Evolutionary conservation across 2,113 vertebrate genomes (phyloP).

Genomic region (Mastomys coucha): DNA sequence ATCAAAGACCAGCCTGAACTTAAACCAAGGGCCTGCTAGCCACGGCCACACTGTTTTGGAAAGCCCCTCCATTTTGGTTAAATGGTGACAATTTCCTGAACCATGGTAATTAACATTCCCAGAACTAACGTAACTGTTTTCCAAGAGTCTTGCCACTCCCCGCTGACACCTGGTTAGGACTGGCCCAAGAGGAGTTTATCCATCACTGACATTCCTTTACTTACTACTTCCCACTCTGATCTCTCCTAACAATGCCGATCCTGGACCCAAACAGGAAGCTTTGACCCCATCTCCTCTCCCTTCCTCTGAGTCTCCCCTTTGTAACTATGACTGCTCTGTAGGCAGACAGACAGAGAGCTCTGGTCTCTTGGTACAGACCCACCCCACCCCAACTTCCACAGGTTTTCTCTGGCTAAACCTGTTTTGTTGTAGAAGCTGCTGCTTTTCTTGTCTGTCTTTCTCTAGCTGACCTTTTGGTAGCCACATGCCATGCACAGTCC

Average conservation of each 20-base stretch:
- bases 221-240: neutral
- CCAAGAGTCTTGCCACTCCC: neutral
- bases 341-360: neutral
- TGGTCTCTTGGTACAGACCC: too few species aligned
- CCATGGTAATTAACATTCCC: neutral
- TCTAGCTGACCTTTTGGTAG: neutral
- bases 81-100: neutral
- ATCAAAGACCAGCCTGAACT: neutral
- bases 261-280: neutral
- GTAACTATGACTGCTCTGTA: neutral
- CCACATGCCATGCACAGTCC: rapidly evolving
- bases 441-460: neutral
- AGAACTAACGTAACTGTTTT: neutral
- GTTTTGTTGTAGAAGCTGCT: neutral
- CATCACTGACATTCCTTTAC: neutral
- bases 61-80: neutral
- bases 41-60: neutral
- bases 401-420: neutral
- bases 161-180: neutral
- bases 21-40: neutral
- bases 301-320: neutral
- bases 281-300: neutral
- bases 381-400: too few species aligned
- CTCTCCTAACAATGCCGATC: neutral
- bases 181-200: neutral